Evolutionary conservation across 2,888 invertebrate species (phyloP).

Genomic region (Iselma pallidipennis): DNA sequence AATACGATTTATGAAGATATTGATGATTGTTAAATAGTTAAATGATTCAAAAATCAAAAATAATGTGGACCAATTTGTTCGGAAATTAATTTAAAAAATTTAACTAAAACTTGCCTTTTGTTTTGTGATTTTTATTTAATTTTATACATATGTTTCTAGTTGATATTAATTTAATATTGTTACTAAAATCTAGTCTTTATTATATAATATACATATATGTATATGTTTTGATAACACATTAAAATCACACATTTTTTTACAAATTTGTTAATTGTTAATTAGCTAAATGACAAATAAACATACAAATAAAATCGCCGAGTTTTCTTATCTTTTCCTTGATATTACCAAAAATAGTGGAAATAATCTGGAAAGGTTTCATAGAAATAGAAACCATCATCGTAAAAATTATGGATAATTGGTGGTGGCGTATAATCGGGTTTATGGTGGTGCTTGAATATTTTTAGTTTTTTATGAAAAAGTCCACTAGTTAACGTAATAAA

Average conservation of each 20-base stretch:
- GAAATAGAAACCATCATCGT: not conserved
- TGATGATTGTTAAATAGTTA: slow-evolving; percentile 3
- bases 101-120: not conserved
- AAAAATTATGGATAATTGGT: not conserved
- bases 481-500: not conserved
- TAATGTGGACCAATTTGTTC: not conserved
- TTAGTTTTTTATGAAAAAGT: not conserved
- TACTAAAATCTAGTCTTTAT: not conserved
- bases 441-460: not conserved
- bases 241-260: not conserved
- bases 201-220: too few species aligned
- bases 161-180: not conserved
- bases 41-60: slow-evolving; percentile 3
- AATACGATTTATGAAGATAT: not conserved
- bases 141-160: not conserved
- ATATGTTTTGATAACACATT: not conserved
- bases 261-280: too few species aligned
- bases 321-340: too few species aligned
- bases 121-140: not conserved
- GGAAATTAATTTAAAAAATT: not conserved
- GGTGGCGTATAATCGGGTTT: not conserved
- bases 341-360: too few species aligned
- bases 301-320: too few species aligned
- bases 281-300: too few species aligned
- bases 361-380: too few species aligned